phyloP scores from a whole-genome alignment of 2,888 invertebrate genomes.

The Sisyra terminalis region DNA sequence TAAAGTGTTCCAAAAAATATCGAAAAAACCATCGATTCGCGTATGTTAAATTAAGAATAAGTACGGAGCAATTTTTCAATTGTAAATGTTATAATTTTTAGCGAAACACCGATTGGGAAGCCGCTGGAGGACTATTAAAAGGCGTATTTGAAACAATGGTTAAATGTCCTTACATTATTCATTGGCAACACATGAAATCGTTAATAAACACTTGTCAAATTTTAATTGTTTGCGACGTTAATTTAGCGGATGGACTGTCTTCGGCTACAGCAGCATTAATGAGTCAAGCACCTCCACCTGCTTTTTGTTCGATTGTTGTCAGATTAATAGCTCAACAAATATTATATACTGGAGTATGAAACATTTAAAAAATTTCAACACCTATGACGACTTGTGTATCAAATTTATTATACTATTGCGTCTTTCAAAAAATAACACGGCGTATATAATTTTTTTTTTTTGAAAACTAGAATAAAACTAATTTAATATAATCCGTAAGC shows the following conservation, averaged over 20 bases:
- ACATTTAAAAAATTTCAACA: background rate
- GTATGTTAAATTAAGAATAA: no score
- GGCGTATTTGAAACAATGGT: slow-evolving; percentile 90
- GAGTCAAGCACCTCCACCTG: slow-evolving; percentile 83
- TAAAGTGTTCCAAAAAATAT: slow-evolving; percentile 93
- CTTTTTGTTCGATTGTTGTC: slow-evolving; percentile 94
- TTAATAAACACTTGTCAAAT: slow-evolving; percentile 77
- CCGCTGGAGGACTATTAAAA: slow-evolving; percentile 83
- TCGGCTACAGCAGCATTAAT: slow-evolving; percentile 74
- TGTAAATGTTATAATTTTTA: slow-evolving; percentile 21
- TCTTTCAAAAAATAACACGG: no score
- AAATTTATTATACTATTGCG: no score
- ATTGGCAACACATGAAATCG: slow-evolving; percentile 87
- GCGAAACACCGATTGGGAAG: slow-evolving; percentile 95
- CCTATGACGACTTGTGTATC: no score
- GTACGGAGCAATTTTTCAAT: slow-evolving; percentile 4
- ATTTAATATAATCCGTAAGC: no score
- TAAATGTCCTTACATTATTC: slow-evolving; percentile 89
- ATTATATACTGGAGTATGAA: slow-evolving; percentile 69
- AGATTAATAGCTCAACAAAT: slow-evolving; percentile 88
- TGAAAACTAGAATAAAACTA: no score
- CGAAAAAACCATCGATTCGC: slow-evolving; percentile 85
- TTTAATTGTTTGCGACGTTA: slow-evolving; percentile 63
- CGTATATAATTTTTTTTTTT: no score
- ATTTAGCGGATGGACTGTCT: slow-evolving; percentile 54